phyloP scores from a whole-genome alignment of 2,113 vertebrate species.

The Rhagologus leucostigma region DNA sequence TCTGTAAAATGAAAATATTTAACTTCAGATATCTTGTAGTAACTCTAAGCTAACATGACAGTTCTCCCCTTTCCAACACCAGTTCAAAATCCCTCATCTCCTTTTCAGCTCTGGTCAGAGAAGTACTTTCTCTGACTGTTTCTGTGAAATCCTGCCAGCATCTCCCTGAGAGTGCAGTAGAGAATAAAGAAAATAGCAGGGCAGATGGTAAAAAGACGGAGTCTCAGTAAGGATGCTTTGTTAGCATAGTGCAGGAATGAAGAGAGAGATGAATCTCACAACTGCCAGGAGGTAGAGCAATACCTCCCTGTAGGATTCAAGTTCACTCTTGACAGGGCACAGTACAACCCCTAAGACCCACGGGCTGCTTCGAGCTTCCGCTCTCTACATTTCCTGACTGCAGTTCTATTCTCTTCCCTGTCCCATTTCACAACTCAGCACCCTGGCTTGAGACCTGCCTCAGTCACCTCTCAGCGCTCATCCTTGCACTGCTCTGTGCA shows the following conservation, averaged over 20 bases:
- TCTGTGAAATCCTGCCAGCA: background rate
- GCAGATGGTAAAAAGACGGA: background rate
- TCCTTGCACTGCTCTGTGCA: background rate
- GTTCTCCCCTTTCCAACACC: background rate
- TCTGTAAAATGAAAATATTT: background rate
- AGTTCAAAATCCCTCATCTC: background rate
- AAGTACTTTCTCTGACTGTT: background rate
- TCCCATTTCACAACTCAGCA: background rate
- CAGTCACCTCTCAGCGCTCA: accelerated
- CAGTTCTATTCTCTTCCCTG: background rate
- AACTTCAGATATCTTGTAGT: background rate
- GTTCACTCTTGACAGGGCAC: background rate
- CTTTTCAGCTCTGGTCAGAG: background rate
- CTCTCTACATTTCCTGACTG: background rate
- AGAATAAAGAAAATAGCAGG: background rate
- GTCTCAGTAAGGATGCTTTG: background rate
- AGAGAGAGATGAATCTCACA: background rate
- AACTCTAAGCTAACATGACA: background rate
- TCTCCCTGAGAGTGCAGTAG: background rate
- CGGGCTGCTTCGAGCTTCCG: background rate
- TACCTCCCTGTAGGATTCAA: background rate
- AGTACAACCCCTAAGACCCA: background rate
- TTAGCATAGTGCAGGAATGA: background rate
- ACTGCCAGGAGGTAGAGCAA: background rate
- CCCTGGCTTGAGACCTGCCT: background rate